phyloP scores from a whole-genome alignment of 2,888 invertebrate species.

The Lamellibrachia satsuma region DNA sequence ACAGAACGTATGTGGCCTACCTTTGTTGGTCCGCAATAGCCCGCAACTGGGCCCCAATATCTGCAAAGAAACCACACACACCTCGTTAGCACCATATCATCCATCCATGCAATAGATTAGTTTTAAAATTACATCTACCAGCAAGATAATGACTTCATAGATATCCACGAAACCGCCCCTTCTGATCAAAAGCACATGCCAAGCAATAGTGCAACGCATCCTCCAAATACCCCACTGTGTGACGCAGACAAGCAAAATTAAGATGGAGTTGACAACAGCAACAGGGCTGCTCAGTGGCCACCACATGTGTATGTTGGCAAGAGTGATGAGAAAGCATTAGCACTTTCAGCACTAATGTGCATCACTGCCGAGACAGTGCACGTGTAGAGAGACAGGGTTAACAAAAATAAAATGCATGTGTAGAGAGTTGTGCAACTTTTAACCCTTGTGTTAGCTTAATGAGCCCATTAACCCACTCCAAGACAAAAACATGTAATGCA shows the following conservation, averaged over 20 bases:
- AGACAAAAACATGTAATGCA: not conserved
- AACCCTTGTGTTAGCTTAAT: conserved; percentile 10
- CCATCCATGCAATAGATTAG: not conserved
- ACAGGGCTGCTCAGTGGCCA: not conserved
- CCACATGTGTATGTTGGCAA: not conserved
- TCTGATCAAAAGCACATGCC: not conserved
- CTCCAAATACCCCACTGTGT: not conserved
- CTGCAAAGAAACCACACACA: conserved; percentile 29
- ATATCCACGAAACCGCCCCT: not conserved
- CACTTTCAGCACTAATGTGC: not conserved
- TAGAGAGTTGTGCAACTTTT: conserved; percentile 3
- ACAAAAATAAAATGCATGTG: not conserved
- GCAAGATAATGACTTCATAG: not conserved
- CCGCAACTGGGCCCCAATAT: conserved; percentile 37
- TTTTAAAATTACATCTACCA: conserved; percentile 22
- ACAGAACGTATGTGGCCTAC: conserved; percentile 13
- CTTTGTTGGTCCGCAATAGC: conserved; percentile 40
- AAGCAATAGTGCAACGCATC: conserved; percentile 19
- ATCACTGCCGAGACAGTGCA: not conserved
- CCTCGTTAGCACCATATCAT: conserved; percentile 6
- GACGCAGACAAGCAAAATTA: not conserved
- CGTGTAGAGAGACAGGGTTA: not conserved
- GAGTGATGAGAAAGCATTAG: not conserved
- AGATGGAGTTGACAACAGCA: not conserved
- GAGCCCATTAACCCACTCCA: not conserved